Base-by-base conservation (phyloP, 2,113 vertebrate species). In the Psephotus haematonotus region DNA sequence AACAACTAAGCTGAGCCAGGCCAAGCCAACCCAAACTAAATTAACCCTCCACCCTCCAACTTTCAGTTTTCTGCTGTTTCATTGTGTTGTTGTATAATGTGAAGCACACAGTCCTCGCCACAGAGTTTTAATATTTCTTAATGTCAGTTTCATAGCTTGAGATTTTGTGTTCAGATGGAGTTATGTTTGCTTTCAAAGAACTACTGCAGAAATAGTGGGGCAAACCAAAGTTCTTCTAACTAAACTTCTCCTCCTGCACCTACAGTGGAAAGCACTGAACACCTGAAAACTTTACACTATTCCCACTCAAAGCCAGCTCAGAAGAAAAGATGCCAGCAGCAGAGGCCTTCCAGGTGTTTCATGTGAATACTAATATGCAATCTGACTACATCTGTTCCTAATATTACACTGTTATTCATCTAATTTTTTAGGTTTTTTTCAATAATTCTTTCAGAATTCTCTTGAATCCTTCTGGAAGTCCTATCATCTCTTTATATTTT, bases 31-130 rank as follows among this genome's bases (percentile, higher is more conserved):
- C 47, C 44, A 44, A 64, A 39, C 19, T n/a, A 59, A n/a, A 59
- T 59, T 59, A 59, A 59, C 20, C 33, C 2, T 59, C 13, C 1
- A 13, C 17, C 10, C 17, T 0, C 0, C 0, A 68, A 11, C 11
- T 17, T 59, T 68, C 11, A 12, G 1, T 79, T 53, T 92, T 55
- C 15, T 37, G 22, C 3, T 39, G 2, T 69, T 71, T 82, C 8
- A 4, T 9, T 17, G 13, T 72, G 13, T 7, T 35, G 8, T 53
- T 79, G 2, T 5, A 55, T 62, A 4, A 35, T 25, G 23, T 49
- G 57, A 77, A 77, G 10, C 35, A 46, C 6, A 28, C 3, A 7
- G 9, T 50, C 63, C 28, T 50, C 72, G 35, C 35, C 41, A 41
- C 5, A 33, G 57, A 71, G 18, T 57, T 89, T 50, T 43, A 64